Evolutionary conservation across 2,113 vertebrate genomes (phyloP).

Genomic region (Crotophaga sulcirostris): DNA sequence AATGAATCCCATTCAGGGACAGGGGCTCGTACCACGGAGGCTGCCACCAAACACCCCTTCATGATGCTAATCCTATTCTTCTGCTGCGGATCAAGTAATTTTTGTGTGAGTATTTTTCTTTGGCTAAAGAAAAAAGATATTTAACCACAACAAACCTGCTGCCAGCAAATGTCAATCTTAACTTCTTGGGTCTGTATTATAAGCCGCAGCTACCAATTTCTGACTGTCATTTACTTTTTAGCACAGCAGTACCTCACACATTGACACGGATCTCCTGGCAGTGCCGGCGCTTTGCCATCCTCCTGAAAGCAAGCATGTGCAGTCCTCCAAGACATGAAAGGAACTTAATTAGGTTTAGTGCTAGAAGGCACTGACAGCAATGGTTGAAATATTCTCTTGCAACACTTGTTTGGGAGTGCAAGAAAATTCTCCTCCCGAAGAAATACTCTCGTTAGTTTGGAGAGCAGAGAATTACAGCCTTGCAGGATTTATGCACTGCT

Average conservation of each 20-base stretch:
- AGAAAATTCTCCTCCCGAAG: neutral
- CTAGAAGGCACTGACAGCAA: neutral
- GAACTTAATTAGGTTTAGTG: constrained; percentile 8
- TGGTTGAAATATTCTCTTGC: constrained; percentile 25
- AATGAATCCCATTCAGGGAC: constrained; percentile 32
- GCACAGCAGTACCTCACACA: constrained; percentile 22
- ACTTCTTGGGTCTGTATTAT: neutral
- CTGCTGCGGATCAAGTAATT: constrained; percentile 44
- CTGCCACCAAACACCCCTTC: constrained; percentile 50
- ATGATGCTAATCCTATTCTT: constrained; percentile 59
- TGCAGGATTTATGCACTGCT: neutral
- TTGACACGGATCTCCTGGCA: neutral
- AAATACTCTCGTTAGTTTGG: neutral
- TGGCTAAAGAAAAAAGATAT: constrained; percentile 52
- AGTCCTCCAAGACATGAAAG: constrained; percentile 11
- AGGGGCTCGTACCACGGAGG: neutral
- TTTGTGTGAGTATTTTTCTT: constrained; percentile 19
- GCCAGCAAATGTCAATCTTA: constrained; percentile 41
- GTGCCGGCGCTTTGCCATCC: neutral
- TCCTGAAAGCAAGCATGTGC: constrained; percentile 7
- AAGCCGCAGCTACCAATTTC: neutral
- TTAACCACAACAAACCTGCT: constrained; percentile 55
- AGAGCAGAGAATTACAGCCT: neutral
- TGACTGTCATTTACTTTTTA: neutral
- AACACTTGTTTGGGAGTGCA: neutral